These are phyloP conservation scores for Zapus hudsonius DNA, from an alignment of 2,113 vertebrate species.

Conservation along the genomic window DNA sequence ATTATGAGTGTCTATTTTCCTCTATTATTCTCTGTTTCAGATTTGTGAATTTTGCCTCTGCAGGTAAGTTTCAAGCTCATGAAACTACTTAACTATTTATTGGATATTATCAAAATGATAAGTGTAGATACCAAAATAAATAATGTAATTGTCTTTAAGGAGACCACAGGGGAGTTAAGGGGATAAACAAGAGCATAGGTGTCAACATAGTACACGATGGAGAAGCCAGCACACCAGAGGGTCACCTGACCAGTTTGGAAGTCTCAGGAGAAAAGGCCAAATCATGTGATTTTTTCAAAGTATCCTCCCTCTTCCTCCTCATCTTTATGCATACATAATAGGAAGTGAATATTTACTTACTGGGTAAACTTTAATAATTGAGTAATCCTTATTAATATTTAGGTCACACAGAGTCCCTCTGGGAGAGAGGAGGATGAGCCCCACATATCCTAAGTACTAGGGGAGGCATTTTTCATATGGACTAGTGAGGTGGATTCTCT, in stretches of 20 bases:
- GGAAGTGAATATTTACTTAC: neutral
- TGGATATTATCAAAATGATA: neutral
- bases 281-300: neutral
- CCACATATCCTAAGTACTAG: no score
- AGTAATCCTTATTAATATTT: neutral
- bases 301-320: neutral
- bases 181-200: neutral
- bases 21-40: neutral
- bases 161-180: neutral
- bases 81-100: neutral
- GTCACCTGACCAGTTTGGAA: neutral
- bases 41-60: neutral
- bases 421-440: neutral
- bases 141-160: neutral
- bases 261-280: neutral
- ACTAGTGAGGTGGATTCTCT: fast-evolving
- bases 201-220: neutral
- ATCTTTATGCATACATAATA: neutral
- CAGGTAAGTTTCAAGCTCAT: neutral
- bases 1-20: neutral
- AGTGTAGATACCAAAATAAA: neutral
- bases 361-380: neutral
- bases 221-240: neutral
- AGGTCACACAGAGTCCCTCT: neutral
- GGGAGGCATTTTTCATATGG: neutral